Conservation (phyloP, 2,888 invertebrate species). For the Mesochorus sp. region DNA sequence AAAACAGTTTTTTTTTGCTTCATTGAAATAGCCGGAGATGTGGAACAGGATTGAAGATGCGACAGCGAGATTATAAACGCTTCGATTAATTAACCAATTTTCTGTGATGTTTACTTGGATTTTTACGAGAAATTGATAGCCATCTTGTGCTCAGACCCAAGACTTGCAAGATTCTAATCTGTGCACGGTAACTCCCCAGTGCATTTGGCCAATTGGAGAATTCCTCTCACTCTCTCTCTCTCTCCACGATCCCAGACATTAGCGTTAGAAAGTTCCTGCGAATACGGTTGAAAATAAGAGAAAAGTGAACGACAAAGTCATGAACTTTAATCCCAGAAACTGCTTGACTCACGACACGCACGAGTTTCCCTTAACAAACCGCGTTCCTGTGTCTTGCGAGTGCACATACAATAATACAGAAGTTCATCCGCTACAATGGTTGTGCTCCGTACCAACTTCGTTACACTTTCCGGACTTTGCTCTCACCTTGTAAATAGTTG, state of each 20-base stretch:
- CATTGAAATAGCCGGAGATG: background rate
- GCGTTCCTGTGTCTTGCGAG: slow-evolving; percentile 5
- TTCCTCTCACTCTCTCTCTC: no score
- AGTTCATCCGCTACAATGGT: slow-evolving; percentile 30
- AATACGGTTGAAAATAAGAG: background rate
- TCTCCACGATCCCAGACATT: no score
- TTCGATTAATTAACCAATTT: no score
- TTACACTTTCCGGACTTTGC: background rate
- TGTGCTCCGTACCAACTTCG: slow-evolving; percentile 49
- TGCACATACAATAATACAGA: slow-evolving; percentile 16
- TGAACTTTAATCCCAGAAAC: slow-evolving; percentile 48
- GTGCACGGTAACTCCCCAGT: no score
- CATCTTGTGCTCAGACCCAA: no score
- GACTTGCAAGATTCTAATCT: no score
- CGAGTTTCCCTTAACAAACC: slow-evolving; percentile 10
- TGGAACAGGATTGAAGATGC: background rate
- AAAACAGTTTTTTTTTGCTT: background rate
- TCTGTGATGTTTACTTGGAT: background rate
- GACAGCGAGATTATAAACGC: background rate
- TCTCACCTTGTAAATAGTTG: slow-evolving; percentile 6
- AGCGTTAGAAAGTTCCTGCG: no score
- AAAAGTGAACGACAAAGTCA: background rate
- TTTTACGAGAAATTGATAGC: no score
- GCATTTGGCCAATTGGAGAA: no score
- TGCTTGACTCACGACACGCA: slow-evolving; percentile 47